These are phyloP conservation scores for Scaeva pyrastri DNA, from an alignment of 2,888 invertebrate species.

Conservation along the genomic window DNA sequence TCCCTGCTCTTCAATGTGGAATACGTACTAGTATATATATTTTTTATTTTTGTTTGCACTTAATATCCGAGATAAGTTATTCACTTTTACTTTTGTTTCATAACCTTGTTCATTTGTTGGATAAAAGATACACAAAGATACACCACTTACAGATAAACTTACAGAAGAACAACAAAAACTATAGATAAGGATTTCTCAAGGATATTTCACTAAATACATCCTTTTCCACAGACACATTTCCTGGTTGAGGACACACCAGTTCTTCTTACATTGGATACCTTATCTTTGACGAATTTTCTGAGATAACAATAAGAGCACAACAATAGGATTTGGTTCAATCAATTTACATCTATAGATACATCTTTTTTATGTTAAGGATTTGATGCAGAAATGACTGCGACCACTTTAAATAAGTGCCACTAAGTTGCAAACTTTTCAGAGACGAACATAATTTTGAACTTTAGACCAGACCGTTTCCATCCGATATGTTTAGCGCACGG, in stretches of 20 bases:
- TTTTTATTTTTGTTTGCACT: conserved; percentile 34
- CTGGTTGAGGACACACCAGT: conserved; percentile 46
- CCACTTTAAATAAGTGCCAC: conserved; percentile 33
- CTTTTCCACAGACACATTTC: conserved; percentile 32
- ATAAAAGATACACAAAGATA: conserved; percentile 42
- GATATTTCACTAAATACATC: conserved; percentile 53
- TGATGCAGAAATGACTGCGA: conserved; percentile 25
- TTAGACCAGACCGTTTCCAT: conserved; percentile 20
- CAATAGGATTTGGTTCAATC: conserved; percentile 24
- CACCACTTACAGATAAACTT: conserved; percentile 34
- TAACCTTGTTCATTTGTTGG: conserved; percentile 29
- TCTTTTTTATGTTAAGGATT: conserved; percentile 11
- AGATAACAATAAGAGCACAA: conserved; percentile 5
- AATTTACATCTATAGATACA: conserved; percentile 31
- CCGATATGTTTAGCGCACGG: conserved; percentile 53
- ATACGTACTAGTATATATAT: conserved; percentile 11
- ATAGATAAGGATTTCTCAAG: conserved; percentile 49
- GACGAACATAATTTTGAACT: conserved; percentile 48
- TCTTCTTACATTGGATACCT: not conserved
- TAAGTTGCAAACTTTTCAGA: conserved; percentile 54
- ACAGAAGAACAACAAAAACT: conserved; percentile 16
- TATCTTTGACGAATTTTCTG: not conserved
- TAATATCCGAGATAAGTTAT: conserved; percentile 47
- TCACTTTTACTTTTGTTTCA: conserved; percentile 73
- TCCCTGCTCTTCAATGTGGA: conserved; percentile 37